phyloP scores from a whole-genome alignment of 2,113 vertebrate genomes.

The Setophaga petechia region DNA sequence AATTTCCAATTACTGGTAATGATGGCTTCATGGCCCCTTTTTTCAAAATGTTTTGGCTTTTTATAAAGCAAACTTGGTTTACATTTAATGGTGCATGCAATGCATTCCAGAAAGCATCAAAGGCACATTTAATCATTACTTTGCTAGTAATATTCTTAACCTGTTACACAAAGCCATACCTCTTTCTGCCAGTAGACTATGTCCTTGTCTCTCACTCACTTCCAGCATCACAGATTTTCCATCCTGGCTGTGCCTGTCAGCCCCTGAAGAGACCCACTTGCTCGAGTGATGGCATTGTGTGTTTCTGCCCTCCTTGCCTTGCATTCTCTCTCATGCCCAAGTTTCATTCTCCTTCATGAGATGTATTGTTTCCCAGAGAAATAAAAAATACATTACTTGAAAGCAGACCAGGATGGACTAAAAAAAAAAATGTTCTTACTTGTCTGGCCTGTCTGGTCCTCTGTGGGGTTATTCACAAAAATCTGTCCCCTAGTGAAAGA shows the following conservation, averaged over 20 bases:
- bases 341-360: not conserved
- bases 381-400: not conserved
- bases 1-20: not conserved
- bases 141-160: not conserved
- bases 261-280: not conserved
- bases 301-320: not conserved
- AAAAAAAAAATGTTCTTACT: not conserved
- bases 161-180: not conserved
- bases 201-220: not conserved
- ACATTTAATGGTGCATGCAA: not conserved
- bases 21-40: not conserved
- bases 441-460: not conserved
- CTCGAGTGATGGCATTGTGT: fast-evolving
- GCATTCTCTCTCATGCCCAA: not conserved
- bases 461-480: not conserved
- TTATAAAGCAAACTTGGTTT: not conserved
- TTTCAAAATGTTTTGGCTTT: not conserved
- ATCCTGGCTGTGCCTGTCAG: not conserved
- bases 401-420: not conserved
- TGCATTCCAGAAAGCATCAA: not conserved
- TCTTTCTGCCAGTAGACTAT: not conserved
- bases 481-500: not conserved
- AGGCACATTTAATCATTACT: not conserved
- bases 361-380: not conserved
- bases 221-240: not conserved